Base-by-base conservation (phyloP, 1,140 invertebrate genomes). In the Caenorhabditis tropicalis region DNA sequence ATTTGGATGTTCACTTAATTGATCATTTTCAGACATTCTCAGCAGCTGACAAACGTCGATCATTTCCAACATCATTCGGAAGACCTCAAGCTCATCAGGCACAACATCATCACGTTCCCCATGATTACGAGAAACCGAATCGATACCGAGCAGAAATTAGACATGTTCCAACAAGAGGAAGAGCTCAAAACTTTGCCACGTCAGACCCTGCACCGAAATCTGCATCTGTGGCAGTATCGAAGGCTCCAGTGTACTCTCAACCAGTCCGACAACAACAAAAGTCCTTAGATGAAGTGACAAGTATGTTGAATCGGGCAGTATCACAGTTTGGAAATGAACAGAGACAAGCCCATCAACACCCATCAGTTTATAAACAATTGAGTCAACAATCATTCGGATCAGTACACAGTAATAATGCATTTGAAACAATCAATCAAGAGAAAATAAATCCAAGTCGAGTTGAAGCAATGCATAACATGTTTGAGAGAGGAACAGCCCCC, bases 351-450 rank as follows among this genome's bases (percentile, higher is more conserved):
- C 70, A 81, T 56, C 79, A 81, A 29, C 79, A 80, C 21, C 53
- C 46, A n/a, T 46, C 83, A 29, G 39, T 58, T 6, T 74, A 74
- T 29, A 74, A 74, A 24, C 65, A 74, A 43, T 46, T 74, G 36
- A 74, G 65, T 31, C 65, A 74, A 43, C 65, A 74, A 43, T 74
- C 65, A 12, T 74, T 74, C 2, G 65, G 65, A 5, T 74, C 65
- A 1, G 65, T 74, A 0, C 65, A 74, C 36, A 43, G 36, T 39
- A 56, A 53, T 19, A 89, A 85, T 46, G 86, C 90, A 33, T 90
- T 90, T 58, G 89, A 90, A 46, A 90, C 89, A 9, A 90, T 90
- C 33, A 90, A 90, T 74, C 84, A 88, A 29, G 89, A 90, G 81
- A 85, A 88, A 51, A 74, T 91, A n/a, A 88, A 87, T 80, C 87